Percentiles rank a stretch among this genome's conserved stretches.
These are phyloP conservation scores for Agonum fuliginosum DNA, from an alignment of 2,888 invertebrate species.

Conservation along the genomic window DNA sequence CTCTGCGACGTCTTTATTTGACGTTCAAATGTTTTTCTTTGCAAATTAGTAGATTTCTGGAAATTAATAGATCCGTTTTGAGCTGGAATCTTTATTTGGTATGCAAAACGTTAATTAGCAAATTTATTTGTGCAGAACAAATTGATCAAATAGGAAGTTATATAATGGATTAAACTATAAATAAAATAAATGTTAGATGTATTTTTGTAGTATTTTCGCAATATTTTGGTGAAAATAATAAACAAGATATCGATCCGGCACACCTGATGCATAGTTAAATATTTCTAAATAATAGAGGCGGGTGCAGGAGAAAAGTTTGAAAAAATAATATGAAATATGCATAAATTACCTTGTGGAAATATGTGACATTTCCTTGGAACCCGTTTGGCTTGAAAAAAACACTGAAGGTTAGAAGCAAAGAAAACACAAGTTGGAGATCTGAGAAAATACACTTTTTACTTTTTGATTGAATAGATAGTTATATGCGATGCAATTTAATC, in stretches of 20 bases:
- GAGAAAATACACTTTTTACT: too few relatives aligned
- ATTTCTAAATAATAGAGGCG: slow-evolving; percentile 26
- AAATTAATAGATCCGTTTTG: too few relatives aligned
- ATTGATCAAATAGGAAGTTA: background rate
- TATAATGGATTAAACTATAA: background rate
- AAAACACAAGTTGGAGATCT: background rate
- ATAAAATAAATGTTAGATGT: background rate
- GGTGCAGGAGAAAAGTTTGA: background rate
- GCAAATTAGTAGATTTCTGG: background rate
- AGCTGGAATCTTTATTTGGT: background rate
- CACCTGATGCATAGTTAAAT: slow-evolving; percentile 53
- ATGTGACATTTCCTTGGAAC: slow-evolving; percentile 47
- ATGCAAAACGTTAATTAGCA: too few relatives aligned
- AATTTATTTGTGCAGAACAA: background rate
- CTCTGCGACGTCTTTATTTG: background rate
- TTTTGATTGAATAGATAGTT: too few relatives aligned
- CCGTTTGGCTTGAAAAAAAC: slow-evolving; percentile 30
- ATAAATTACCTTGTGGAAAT: slow-evolving; percentile 51
- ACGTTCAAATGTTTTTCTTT: background rate
- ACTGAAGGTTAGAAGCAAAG: slow-evolving; percentile 32
- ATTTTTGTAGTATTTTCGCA: slow-evolving; percentile 25
- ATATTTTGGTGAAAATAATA: slow-evolving; percentile 22
- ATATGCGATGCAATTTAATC: too few relatives aligned
- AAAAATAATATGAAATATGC: slow-evolving; percentile 28
- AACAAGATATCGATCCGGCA: slow-evolving; percentile 49